Evolutionary conservation across 2,888 invertebrate genomes (phyloP).

Genomic region (Oeneis ivallda): DNA sequence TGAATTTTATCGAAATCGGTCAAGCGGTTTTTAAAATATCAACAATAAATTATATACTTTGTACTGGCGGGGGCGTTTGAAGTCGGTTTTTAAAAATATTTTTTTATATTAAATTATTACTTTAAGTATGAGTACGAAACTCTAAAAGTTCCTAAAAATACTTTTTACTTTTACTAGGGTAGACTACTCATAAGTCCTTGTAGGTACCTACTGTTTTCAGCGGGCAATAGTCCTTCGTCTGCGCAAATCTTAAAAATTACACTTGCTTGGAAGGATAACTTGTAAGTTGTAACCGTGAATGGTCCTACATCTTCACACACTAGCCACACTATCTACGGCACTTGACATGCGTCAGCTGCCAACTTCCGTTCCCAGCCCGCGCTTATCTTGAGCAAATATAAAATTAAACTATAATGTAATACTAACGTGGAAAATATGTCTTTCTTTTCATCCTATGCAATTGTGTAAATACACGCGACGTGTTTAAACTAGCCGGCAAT

Average conservation of each 20-base stretch:
- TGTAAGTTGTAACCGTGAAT: slow-evolving; percentile 21
- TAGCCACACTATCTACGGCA: slow-evolving; percentile 52
- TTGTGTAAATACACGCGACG: slow-evolving; percentile 42
- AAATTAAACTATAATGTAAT: slow-evolving; percentile 63
- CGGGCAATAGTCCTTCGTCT: too few relatives aligned
- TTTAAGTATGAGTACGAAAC: too few relatives aligned
- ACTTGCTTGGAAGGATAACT: background rate
- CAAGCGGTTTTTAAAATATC: too few relatives aligned
- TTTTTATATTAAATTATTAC: too few relatives aligned
- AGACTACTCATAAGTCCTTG: too few relatives aligned
- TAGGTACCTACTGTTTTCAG: too few relatives aligned
- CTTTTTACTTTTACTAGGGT: too few relatives aligned
- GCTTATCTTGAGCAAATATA: slow-evolving; percentile 73
- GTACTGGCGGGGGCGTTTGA: too few relatives aligned
- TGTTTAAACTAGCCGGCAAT: slow-evolving; percentile 30
- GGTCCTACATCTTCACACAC: slow-evolving; percentile 39
- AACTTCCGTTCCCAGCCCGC: slow-evolving; percentile 73
- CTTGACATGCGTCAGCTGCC: slow-evolving; percentile 61
- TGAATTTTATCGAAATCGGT: too few relatives aligned
- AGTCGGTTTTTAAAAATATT: too few relatives aligned
- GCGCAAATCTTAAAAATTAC: background rate
- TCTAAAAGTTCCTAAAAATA: too few relatives aligned
- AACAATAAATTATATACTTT: too few relatives aligned
- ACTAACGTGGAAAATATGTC: slow-evolving; percentile 49
- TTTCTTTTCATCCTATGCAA: slow-evolving; percentile 44